Percentiles rank a stretch among this genome's conserved stretches.
Evolutionary conservation across 2,113 vertebrate genomes (phyloP).

Genomic region (Otolemur garnettii): DNA sequence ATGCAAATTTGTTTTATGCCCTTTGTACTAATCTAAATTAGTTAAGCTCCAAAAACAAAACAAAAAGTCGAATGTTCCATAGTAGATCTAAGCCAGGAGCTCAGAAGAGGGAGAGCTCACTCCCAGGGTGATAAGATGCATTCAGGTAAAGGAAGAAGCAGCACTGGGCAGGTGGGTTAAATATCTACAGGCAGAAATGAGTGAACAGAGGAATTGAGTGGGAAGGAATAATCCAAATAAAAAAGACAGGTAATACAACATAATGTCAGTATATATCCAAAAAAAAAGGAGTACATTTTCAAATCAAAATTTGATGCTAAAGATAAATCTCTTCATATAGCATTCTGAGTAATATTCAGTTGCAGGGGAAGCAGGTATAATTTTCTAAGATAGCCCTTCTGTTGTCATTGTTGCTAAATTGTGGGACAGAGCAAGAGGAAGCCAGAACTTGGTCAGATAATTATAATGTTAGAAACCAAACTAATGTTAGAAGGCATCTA

Average conservation of each 20-base stretch:
- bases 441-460: neutral
- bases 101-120: neutral
- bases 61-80: neutral
- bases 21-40: neutral
- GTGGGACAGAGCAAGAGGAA: conserved; percentile 12
- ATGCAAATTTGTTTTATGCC: neutral
- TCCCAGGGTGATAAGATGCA: neutral
- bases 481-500: neutral
- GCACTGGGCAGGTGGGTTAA: neutral
- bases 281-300: conserved; percentile 39
- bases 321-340: neutral
- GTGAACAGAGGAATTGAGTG: neutral
- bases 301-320: conserved; percentile 31
- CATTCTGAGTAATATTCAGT: neutral
- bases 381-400: neutral
- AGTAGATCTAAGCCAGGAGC: neutral
- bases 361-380: neutral
- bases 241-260: neutral
- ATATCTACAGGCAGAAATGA: neutral
- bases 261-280: neutral
- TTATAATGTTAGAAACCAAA: neutral
- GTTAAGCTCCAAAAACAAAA: conserved; percentile 12
- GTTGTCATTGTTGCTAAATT: conserved; percentile 37
- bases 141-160: neutral
- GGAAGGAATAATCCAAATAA: neutral